Conservation (phyloP, 2,888 invertebrate species). For the Caenorhabditis sp. region DNA sequence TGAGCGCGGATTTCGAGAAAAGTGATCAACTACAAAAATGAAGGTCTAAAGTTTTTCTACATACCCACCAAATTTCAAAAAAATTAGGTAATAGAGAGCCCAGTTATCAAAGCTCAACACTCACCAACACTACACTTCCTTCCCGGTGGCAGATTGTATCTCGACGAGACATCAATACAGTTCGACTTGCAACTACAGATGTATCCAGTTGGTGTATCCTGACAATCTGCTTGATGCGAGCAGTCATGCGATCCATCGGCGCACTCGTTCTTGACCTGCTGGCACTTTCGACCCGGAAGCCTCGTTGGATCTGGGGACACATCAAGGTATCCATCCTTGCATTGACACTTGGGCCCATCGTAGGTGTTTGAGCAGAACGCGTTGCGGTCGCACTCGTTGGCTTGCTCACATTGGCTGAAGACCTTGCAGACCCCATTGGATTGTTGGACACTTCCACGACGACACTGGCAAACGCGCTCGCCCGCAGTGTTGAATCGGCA, state of each 20-base stretch:
- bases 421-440: constrained; percentile 76
- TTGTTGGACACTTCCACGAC: constrained; percentile 72
- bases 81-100: too few relatives aligned
- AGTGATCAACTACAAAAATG: too few relatives aligned
- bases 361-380: constrained; percentile 81
- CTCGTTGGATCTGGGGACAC: constrained; percentile 76
- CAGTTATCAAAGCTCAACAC: constrained; percentile 1
- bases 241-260: constrained; percentile 79
- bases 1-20: too few relatives aligned
- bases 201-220: constrained; percentile 75
- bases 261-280: constrained; percentile 78
- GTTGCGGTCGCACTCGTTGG: constrained; percentile 78
- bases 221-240: constrained; percentile 75
- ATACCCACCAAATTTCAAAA: too few relatives aligned
- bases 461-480: constrained; percentile 72
- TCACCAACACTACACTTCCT: constrained; percentile 75
- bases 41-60: too few relatives aligned
- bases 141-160: constrained; percentile 76
- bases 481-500: constrained; percentile 74
- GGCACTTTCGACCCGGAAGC: constrained; percentile 78
- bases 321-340: constrained; percentile 76
- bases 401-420: constrained; percentile 77
- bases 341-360: constrained; percentile 78
- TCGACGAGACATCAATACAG: constrained; percentile 77
- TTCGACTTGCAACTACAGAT: constrained; percentile 75